Conservation (phyloP, 2,888 invertebrate species). For the Tetramorium bicarinatum region DNA sequence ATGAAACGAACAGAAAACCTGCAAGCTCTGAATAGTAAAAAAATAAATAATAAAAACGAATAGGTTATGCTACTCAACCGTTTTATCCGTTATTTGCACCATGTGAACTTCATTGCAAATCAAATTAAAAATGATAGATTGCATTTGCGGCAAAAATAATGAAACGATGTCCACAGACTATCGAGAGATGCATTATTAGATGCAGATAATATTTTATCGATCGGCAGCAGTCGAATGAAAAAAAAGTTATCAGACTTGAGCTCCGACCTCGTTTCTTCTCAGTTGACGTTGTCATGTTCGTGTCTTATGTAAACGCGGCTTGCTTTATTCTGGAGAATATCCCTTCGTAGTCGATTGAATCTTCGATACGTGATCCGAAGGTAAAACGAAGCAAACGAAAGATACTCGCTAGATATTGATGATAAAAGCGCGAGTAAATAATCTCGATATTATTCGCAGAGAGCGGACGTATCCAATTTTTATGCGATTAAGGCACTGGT, state of each 20-base stretch:
- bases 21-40: not conserved
- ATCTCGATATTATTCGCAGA: slow-evolving; percentile 19
- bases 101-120: slow-evolving; percentile 5
- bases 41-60: slow-evolving; percentile 16
- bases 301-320: slow-evolving; percentile 49
- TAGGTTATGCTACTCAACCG: not conserved
- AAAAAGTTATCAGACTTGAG: slow-evolving; percentile 27
- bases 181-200: slow-evolving; percentile 30
- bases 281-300: slow-evolving; percentile 48
- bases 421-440: slow-evolving; percentile 27
- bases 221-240: not conserved
- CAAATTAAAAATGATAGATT: slow-evolving; percentile 24
- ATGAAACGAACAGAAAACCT: not conserved
- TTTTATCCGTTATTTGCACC: slow-evolving; percentile 4
- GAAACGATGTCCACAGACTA: not conserved
- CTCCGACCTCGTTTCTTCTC: slow-evolving; percentile 42
- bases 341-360: slow-evolving; percentile 39
- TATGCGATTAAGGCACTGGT: slow-evolving; percentile 21
- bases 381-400: slow-evolving; percentile 31
- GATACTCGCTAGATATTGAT: slow-evolving; percentile 15
- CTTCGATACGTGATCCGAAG: slow-evolving; percentile 46
- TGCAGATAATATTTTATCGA: slow-evolving; percentile 30
- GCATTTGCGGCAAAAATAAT: slow-evolving; percentile 20
- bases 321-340: slow-evolving; percentile 46
- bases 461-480: slow-evolving; percentile 4